These are phyloP conservation scores for Pristionchus maxplancki DNA, from an alignment of 2,888 invertebrate genomes.

Conservation along the genomic window DNA sequence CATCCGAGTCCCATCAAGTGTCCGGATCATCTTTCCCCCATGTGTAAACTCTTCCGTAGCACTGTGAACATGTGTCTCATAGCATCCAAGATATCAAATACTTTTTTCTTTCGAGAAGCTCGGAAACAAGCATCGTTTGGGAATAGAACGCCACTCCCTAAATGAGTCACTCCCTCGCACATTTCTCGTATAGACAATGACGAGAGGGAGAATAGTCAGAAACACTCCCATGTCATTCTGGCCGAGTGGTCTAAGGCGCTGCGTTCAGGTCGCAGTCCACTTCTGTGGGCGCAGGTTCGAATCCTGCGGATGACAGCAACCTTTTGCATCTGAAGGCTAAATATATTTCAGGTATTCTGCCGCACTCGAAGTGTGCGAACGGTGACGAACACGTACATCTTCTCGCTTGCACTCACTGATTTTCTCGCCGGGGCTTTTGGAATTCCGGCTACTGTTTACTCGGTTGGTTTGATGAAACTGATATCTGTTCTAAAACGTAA, in stretches of 20 bases:
- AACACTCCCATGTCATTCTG: constrained; percentile 60
- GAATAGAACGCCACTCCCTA: background rate
- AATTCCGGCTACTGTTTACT: constrained; percentile 74
- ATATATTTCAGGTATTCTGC: constrained; percentile 46
- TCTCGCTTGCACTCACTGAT: constrained; percentile 75
- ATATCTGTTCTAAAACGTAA: no score
- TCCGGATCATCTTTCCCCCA: background rate
- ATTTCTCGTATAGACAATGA: background rate
- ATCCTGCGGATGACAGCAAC: constrained; percentile 62
- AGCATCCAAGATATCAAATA: background rate
- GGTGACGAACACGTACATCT: constrained; percentile 77
- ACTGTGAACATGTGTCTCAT: background rate
- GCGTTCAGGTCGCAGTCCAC: constrained; percentile 86
- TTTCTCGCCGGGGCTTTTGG: constrained; percentile 74
- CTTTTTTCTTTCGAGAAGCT: background rate
- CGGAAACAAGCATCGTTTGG: background rate
- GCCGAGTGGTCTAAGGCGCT: constrained; percentile 90
- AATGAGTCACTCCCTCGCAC: background rate
- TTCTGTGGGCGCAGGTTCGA: constrained; percentile 72
- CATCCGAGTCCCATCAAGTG: background rate
- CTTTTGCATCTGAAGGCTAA: background rate
- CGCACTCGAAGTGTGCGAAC: constrained; percentile 66
- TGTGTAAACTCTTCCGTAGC: constrained; percentile 6
- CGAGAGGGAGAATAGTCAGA: background rate
- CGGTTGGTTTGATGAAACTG: no score